These are phyloP conservation scores for Periphyllus acericola DNA, from an alignment of 2,888 invertebrate genomes.

Conservation along the genomic window DNA sequence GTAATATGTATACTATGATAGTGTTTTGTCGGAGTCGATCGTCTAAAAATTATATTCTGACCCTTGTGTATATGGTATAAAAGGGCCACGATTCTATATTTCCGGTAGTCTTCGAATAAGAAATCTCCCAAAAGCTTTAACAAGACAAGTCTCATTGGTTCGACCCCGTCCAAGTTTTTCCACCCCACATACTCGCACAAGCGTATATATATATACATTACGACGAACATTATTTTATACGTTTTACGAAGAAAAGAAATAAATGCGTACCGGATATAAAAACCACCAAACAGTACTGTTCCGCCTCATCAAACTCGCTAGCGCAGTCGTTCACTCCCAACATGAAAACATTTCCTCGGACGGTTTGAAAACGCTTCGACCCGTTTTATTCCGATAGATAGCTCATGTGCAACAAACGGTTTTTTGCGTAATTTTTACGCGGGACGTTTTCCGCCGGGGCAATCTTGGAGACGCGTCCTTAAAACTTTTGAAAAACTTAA, in stretches of 20 bases:
- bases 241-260: slow-evolving; percentile 57
- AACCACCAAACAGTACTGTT: slow-evolving; percentile 56
- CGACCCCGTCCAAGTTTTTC: slow-evolving; percentile 47
- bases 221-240: slow-evolving; percentile 55
- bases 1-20: background rate
- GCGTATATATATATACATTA: slow-evolving; percentile 7
- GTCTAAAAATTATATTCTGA: slow-evolving; percentile 12
- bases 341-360: slow-evolving; percentile 57
- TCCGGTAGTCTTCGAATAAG: slow-evolving; percentile 52
- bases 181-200: background rate
- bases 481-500: slow-evolving; percentile 18
- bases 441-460: background rate
- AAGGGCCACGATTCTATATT: slow-evolving; percentile 44
- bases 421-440: slow-evolving; percentile 20
- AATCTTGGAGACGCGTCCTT: background rate
- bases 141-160: slow-evolving; percentile 35
- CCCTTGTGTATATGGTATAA: slow-evolving; percentile 10
- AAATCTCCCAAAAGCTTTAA: slow-evolving; percentile 56
- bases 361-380: slow-evolving; percentile 42
- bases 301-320: slow-evolving; percentile 41
- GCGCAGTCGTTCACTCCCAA: slow-evolving; percentile 23
- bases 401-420: background rate
- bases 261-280: slow-evolving; percentile 58
- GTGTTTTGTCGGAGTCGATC: background rate
- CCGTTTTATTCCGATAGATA: slow-evolving; percentile 43